Evolutionary conservation across 2,888 invertebrate species (phyloP).

Genomic region (Gryllus longicercus): DNA sequence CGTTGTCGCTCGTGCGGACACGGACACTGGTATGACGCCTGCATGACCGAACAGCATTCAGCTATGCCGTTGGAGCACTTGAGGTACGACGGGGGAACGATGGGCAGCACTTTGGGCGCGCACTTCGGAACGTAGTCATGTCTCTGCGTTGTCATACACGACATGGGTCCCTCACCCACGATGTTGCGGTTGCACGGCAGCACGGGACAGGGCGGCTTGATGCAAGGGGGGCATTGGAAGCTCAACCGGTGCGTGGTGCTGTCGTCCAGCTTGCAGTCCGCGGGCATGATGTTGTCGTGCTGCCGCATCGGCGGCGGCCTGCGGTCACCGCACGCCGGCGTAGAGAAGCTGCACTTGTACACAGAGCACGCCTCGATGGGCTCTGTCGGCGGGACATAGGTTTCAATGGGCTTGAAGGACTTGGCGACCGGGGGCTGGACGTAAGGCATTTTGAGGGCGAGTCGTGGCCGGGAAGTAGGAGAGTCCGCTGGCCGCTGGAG

Average conservation of each 20-base stretch:
- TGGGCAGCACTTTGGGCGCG: background rate
- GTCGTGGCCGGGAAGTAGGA: too few species aligned
- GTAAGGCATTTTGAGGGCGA: too few species aligned
- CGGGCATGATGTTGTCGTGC: background rate
- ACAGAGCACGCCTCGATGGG: background rate
- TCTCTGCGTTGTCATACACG: background rate
- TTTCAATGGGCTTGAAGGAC: background rate
- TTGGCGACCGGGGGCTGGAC: background rate
- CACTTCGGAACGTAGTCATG: constrained; percentile 6
- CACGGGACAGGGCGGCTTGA: background rate
- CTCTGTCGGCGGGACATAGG: background rate
- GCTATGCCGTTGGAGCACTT: background rate
- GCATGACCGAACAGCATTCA: background rate
- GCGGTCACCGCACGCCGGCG: background rate
- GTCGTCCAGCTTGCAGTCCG: background rate
- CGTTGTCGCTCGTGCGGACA: background rate
- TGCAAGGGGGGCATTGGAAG: background rate
- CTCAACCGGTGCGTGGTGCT: background rate
- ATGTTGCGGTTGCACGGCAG: background rate
- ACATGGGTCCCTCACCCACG: constrained; percentile 18
- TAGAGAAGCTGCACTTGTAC: background rate
- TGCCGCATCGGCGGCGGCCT: background rate
- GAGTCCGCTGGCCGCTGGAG: too few species aligned
- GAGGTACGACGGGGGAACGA: background rate
- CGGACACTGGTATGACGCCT: background rate